Evolutionary conservation across 2,888 invertebrate species (phyloP), one percentile per base, ranked within the genome.

Genomic region (Mamestra brassicae): DNA sequence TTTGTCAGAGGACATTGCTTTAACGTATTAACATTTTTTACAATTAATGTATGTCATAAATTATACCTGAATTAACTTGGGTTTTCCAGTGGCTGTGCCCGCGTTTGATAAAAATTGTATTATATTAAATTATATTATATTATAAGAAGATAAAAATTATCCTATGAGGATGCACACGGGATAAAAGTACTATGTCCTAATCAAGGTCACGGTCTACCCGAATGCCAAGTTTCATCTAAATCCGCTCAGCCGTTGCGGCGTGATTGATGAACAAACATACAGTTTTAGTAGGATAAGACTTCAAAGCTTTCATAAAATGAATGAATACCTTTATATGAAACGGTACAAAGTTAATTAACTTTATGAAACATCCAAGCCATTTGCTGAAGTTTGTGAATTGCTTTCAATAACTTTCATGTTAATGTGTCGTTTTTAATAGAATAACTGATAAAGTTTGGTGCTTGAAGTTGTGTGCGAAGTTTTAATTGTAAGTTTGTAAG

Each of bases 381-480:
- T 71, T 57, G 34, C 26, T 10, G 1, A 65, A 78, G 38, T 76
- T 69, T 1, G 10, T 54, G 26, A 71, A 74, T 55, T 62, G 58
- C 67, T 72, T 80, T 74, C 17, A 58, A 38, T 70, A 80, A 80
- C 26, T 80, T 70, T 36, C 26, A 55, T 57, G 8, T 64, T 11
- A 64, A 60, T 55, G 47, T 52, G 42, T 74, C 69, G 36, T 72
- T 83, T 50, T 60, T 58, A 71, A 71, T 80, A 70, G n/a, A 74
- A 74, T 83, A 80, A 68, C 38, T 26, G n/a, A 71, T 65, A 47
- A n/a, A 70, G 17, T 78, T 77, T 50, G 34, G 62, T 66, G 66
- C 10, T 34, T 52, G 7, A 69, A 60, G 38, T 64, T 68, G 5
- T 1, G 11, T 47, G 42, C 13, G 5, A 55, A 71, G 55, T 78